A percentile compares a stretch with the other conserved stretches of the same genome.
phyloP scores from a whole-genome alignment of 37 sponge, comb jelly and placozoan species.

The Cliona cf. orientalis region DNA sequence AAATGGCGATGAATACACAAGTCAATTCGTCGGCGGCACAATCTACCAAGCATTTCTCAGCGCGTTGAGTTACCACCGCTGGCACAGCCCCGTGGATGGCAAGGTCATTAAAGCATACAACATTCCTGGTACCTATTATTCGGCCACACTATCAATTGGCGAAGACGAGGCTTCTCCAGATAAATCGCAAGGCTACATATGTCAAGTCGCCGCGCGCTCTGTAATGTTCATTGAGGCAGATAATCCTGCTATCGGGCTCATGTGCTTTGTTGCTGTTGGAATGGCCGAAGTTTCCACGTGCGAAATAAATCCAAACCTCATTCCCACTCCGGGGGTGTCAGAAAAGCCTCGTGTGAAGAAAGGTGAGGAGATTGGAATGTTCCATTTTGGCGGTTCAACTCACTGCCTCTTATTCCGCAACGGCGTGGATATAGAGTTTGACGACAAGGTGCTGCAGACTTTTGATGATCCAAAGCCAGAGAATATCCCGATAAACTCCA shows the following conservation, averaged over 20 bases:
- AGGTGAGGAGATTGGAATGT: conserved; percentile 54
- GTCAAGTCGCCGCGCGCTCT: conserved; percentile 47
- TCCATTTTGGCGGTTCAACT: conserved; percentile 61
- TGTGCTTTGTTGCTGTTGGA: conserved; percentile 58
- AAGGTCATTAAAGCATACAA: conserved; percentile 33
- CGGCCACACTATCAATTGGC: not conserved
- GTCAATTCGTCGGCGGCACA: conserved; percentile 51
- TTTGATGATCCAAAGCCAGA: not conserved
- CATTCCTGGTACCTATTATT: conserved; percentile 44
- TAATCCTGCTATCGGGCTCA: conserved; percentile 46
- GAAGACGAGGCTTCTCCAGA: conserved; percentile 7
- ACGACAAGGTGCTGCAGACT: not conserved
- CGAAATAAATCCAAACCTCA: no score
- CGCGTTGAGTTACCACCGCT: conserved; percentile 58
- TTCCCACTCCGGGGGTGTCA: no score
- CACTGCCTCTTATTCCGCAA: conserved; percentile 54
- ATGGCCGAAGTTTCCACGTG: conserved; percentile 58
- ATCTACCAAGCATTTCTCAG: conserved; percentile 65
- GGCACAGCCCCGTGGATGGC: conserved; percentile 68
- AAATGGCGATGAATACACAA: not conserved
- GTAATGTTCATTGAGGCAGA: conserved; percentile 53
- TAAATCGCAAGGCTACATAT: conserved; percentile 41
- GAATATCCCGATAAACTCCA: not conserved
- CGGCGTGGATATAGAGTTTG: conserved; percentile 14
- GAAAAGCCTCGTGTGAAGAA: conserved; percentile 30